These are phyloP conservation scores for Solenopsis fugax DNA, from an alignment of 1,140 invertebrate genomes.

Conservation along the genomic window DNA sequence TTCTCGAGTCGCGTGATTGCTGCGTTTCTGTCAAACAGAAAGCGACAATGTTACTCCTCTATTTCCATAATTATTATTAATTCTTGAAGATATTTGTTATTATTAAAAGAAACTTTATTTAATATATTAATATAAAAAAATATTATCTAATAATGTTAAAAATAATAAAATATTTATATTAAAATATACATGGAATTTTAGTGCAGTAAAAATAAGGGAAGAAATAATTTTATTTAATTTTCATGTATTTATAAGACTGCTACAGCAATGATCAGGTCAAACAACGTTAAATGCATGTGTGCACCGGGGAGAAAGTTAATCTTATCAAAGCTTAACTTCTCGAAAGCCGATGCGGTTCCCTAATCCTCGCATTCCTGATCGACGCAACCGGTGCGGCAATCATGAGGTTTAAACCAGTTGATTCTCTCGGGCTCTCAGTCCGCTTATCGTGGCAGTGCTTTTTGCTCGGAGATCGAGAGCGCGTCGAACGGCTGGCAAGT, in stretches of 20 bases:
- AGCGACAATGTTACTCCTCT: not conserved
- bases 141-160: no score
- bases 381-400: not conserved
- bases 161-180: not conserved
- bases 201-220: not conserved
- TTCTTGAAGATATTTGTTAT: not conserved
- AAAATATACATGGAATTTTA: not conserved
- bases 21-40: not conserved
- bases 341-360: not conserved
- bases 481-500: conserved; percentile 10
- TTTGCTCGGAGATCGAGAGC: conserved; percentile 37
- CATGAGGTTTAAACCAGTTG: not conserved
- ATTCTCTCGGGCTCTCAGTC: not conserved
- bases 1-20: not conserved
- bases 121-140: not conserved
- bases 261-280: not conserved
- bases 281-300: not conserved
- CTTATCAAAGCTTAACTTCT: conserved; percentile 14
- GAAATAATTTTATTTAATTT: not conserved
- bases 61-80: not conserved
- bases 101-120: not conserved
- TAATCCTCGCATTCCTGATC: not conserved
- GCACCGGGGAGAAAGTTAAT: not conserved
- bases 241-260: not conserved
- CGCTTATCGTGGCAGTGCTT: conserved; percentile 49